Evolutionary conservation across 30 jellyfish, hydroid and myxozoan genomes (phyloP).

Genomic region (Aurelia coerulea): DNA sequence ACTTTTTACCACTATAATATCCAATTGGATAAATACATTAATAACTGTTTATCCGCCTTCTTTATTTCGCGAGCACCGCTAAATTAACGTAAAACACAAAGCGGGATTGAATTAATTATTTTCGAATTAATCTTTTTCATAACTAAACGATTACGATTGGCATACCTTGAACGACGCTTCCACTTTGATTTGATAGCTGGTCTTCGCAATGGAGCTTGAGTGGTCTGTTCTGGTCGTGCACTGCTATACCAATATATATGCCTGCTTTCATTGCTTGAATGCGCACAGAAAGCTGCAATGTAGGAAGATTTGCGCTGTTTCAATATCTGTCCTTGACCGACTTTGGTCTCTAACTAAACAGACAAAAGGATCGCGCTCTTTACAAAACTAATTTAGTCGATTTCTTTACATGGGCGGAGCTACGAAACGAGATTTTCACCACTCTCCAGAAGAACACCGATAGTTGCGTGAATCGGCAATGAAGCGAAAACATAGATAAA

Average conservation of each 20-base stretch:
- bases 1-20: not conserved
- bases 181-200: no score
- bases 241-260: no score
- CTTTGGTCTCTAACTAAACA: slow-evolving; percentile 20
- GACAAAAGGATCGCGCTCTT: slow-evolving; percentile 31
- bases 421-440: slow-evolving; percentile 42
- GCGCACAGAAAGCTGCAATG: no score
- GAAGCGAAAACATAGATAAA: slow-evolving; percentile 68
- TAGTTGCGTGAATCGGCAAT: slow-evolving; percentile 65
- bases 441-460: slow-evolving; percentile 20
- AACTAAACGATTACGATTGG: slow-evolving; percentile 18
- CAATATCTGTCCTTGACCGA: slow-evolving; percentile 4
- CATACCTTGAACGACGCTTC: slow-evolving; percentile 17
- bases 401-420: slow-evolving; percentile 85
- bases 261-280: no score
- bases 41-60: slow-evolving; percentile 51
- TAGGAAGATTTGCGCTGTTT: not conserved
- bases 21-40: slow-evolving; percentile 8
- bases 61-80: slow-evolving; percentile 36
- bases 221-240: no score
- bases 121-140: slow-evolving; percentile 36
- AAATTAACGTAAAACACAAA: slow-evolving; percentile 46
- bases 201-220: no score
- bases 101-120: slow-evolving; percentile 35
- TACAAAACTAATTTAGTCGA: slow-evolving; percentile 42